A percentile compares a stretch with the other conserved stretches of the same genome.
These are phyloP conservation scores for Eilema depressum DNA, from an alignment of 2,888 invertebrate genomes.

Conservation along the genomic window DNA sequence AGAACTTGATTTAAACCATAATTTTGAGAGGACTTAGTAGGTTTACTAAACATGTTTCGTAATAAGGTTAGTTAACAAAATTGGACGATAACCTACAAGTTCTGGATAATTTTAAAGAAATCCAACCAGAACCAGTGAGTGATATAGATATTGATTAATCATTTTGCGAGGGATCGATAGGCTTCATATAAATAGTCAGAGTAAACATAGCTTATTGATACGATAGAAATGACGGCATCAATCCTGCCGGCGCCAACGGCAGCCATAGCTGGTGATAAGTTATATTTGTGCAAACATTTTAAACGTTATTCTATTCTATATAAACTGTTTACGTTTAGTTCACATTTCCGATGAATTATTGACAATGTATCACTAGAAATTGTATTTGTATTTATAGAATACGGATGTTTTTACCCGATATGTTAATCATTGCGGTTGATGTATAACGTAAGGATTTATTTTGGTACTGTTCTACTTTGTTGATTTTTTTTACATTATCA, in stretches of 20 bases:
- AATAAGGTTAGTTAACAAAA: background rate
- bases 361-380: constrained; percentile 30
- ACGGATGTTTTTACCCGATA: constrained; percentile 7
- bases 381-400: constrained; percentile 18
- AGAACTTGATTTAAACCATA: no score
- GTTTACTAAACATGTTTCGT: no score
- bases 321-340: constrained; percentile 44
- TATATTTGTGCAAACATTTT: constrained; percentile 45
- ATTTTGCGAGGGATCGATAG: constrained; percentile 25
- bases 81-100: background rate
- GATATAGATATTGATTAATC: background rate
- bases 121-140: background rate
- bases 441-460: background rate
- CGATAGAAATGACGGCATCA: constrained; percentile 45
- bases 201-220: constrained; percentile 46
- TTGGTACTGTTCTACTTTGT: background rate
- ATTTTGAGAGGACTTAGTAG: no score
- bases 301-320: constrained; percentile 41
- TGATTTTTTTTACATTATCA: background rate
- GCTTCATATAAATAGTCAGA: constrained; percentile 44
- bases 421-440: background rate
- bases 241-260: constrained; percentile 45
- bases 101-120: background rate
- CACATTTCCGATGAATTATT: constrained; percentile 42
- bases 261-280: constrained; percentile 42